Percentiles rank a stretch among this genome's conserved stretches.
phyloP scores from a whole-genome alignment of 2,888 invertebrate genomes.

The Apotomis betuletana region DNA sequence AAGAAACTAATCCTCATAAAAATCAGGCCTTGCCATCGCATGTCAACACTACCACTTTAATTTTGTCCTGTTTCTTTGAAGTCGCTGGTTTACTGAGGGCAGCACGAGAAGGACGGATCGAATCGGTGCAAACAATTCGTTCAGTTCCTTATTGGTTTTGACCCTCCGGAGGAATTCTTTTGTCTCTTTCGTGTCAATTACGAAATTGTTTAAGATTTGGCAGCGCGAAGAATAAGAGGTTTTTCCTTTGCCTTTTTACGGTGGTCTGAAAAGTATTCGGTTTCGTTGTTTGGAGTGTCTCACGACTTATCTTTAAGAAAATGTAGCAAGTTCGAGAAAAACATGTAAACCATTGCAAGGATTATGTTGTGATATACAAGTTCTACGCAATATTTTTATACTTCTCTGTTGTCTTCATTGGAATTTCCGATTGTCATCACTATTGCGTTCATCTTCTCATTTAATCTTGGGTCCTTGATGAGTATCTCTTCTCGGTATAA shows the following conservation, averaged over 20 bases:
- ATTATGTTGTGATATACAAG: not conserved
- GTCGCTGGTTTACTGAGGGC: slow-evolving; percentile 58
- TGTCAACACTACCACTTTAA: slow-evolving; percentile 49
- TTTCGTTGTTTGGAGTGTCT: not conserved
- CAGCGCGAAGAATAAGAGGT: slow-evolving; percentile 20
- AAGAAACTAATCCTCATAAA: not conserved
- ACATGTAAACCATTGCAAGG: not conserved
- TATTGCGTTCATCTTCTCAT: no score
- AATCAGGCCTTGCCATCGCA: not conserved
- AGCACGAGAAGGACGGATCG: slow-evolving; percentile 74
- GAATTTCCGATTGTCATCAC: no score
- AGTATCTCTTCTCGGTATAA: no score
- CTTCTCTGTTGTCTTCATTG: no score
- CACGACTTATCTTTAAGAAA: not conserved
- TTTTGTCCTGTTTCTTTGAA: slow-evolving; percentile 72
- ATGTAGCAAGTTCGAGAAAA: not conserved
- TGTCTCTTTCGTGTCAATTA: slow-evolving; percentile 43
- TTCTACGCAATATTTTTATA: no score
- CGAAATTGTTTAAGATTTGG: slow-evolving; percentile 36
- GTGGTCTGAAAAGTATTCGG: slow-evolving; percentile 6
- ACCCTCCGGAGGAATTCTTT: slow-evolving; percentile 64
- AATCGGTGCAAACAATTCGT: slow-evolving; percentile 74
- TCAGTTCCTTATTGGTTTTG: slow-evolving; percentile 74
- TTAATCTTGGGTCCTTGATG: no score
- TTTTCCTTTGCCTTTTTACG: slow-evolving; percentile 12